Evolutionary conservation across 2,113 vertebrate genomes (phyloP).

Genomic region (Notiomystis cincta): DNA sequence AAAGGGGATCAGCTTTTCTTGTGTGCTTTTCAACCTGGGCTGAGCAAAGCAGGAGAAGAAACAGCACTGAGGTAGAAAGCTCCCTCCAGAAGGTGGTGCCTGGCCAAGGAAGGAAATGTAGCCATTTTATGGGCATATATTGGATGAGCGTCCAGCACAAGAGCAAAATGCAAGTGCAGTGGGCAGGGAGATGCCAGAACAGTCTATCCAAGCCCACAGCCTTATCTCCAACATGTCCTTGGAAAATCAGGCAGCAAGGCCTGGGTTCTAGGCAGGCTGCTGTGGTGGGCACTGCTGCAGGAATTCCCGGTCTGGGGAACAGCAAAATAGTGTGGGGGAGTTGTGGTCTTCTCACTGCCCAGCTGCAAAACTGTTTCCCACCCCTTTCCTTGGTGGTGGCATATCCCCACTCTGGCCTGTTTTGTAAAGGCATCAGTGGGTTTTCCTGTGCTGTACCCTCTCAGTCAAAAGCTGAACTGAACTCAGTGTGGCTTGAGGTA

Average conservation of each 20-base stretch:
- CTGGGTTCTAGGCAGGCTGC: background rate
- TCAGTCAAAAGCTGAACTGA: background rate
- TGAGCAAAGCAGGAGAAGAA: background rate
- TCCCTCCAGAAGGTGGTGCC: background rate
- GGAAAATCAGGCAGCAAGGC: background rate
- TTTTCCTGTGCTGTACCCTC: background rate
- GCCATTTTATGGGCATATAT: background rate
- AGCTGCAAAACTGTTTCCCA: background rate
- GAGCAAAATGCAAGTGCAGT: background rate
- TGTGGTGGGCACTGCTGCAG: rapidly evolving
- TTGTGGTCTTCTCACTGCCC: background rate
- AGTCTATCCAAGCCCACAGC: background rate
- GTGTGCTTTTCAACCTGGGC: background rate
- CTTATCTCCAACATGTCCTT: background rate
- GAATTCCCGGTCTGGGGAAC: background rate
- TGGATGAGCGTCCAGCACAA: background rate
- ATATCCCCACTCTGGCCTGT: background rate
- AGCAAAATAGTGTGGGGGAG: rapidly evolving
- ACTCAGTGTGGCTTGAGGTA: background rate
- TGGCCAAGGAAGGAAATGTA: background rate
- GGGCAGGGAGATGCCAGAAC: background rate
- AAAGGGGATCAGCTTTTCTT: background rate
- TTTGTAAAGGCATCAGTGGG: background rate
- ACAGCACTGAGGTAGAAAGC: background rate
- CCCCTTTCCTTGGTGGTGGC: background rate